These are phyloP conservation scores for Sphaerophoria taeniata DNA, from an alignment of 2,888 invertebrate genomes.

Conservation along the genomic window DNA sequence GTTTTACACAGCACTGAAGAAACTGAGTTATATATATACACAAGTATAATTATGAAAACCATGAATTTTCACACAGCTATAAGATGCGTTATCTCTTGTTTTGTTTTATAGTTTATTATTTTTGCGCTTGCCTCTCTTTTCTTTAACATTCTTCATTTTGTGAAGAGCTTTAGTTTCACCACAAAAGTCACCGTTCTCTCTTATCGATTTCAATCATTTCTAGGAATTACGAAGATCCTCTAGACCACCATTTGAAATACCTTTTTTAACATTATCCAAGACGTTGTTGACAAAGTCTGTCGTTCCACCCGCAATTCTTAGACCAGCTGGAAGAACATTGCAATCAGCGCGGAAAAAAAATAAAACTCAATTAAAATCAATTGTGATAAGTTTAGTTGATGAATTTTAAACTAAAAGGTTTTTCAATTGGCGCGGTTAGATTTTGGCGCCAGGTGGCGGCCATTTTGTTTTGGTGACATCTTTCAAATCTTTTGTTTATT, in stretches of 20 bases:
- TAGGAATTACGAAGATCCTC: constrained; percentile 86
- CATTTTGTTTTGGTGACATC: too few species aligned
- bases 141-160: constrained; percentile 32
- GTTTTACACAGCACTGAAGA: constrained; percentile 55
- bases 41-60: background rate
- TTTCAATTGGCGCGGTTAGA: too few species aligned
- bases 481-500: too few species aligned
- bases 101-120: constrained; percentile 62
- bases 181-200: constrained; percentile 20
- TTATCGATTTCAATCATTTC: constrained; percentile 69
- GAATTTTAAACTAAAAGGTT: background rate
- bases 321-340: constrained; percentile 84
- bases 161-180: constrained; percentile 53
- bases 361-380: constrained; percentile 57
- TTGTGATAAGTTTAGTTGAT: background rate
- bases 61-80: constrained; percentile 44
- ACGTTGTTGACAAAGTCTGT: constrained; percentile 97
- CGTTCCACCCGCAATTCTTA: constrained; percentile 94
- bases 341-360: constrained; percentile 61
- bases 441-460: too few species aligned
- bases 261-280: constrained; percentile 92
- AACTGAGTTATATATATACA: constrained; percentile 16
- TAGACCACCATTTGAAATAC: constrained; percentile 90
- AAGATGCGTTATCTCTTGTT: constrained; percentile 29
- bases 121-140: constrained; percentile 68